Percentiles rank a stretch among this genome's conserved stretches.
Evolutionary conservation across 53 echinoderm and acorn worm species (phyloP).

Genomic region (Luidia sarsii): DNA sequence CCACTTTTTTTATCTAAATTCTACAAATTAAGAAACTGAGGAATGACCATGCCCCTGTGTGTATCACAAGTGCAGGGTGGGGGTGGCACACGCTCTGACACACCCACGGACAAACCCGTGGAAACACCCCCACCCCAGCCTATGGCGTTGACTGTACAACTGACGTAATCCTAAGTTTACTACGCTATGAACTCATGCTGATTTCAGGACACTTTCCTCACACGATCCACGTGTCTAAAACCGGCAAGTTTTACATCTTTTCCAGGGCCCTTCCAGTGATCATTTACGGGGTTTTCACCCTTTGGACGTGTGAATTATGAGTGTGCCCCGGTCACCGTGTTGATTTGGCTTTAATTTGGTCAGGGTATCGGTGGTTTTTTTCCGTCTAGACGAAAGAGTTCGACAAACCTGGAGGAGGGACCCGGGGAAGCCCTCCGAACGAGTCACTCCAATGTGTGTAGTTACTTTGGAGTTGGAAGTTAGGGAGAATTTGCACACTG

Average conservation of each 20-base stretch:
- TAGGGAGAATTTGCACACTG: conserved; percentile 54
- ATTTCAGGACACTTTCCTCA: conserved; percentile 26
- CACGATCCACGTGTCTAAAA: conserved; percentile 39
- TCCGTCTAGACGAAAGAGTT: not conserved
- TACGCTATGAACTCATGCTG: conserved; percentile 45
- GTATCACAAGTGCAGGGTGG: conserved; percentile 4
- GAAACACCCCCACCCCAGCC: conserved; percentile 38
- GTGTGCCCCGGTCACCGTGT: no score
- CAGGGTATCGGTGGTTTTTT: conserved; percentile 19
- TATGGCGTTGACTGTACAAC: not conserved
- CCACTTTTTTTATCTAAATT: no score
- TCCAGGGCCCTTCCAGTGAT: no score
- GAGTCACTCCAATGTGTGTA: conserved; percentile 58
- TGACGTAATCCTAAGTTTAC: conserved; percentile 57
- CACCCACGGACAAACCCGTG: conserved; percentile 32
- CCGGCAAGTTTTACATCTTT: not conserved
- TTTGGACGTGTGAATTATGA: not conserved
- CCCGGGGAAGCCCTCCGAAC: conserved; percentile 58
- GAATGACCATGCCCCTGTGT: no score
- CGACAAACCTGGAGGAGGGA: not conserved
- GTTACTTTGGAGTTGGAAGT: conserved; percentile 33
- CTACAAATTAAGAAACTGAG: no score
- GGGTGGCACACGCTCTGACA: conserved; percentile 21
- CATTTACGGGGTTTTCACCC: not conserved
- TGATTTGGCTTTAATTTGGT: not conserved